Base-by-base conservation (phyloP, 92 coral and sea anemone species). In the Scolanthus callimorphus region DNA sequence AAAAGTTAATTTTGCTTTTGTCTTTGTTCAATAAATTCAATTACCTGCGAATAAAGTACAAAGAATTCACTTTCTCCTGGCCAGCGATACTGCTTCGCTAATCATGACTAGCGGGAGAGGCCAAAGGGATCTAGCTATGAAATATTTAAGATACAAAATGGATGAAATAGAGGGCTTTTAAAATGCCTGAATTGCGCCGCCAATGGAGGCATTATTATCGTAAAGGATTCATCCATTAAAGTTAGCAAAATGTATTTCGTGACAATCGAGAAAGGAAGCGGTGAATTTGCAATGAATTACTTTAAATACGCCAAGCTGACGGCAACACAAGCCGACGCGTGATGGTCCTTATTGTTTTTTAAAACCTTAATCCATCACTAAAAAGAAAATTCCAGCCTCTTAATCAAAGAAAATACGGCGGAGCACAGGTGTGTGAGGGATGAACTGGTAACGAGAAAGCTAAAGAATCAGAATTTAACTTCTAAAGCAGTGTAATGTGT, bases 211-310 rank as follows among this genome's bases (percentile, higher is more conserved):
- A 34, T 34, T 4, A 46, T 46, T 46, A 46, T 9, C 52, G 4
- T 11, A 46, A 46, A 46, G 4, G 6, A 10, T 46, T 46, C 23
- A 9, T 46, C 43, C 17, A 46, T 46, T 21, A 46, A 20, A 46
- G 52, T 46, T 46, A 19, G 11, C 23, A 21, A 46, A 46, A 4
- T 19, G 4, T 46, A 46, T 19, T 46, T 9, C 11, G 52, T 9
- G 52, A 46, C 4, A 46, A 46, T 11, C 23, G 52, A 46, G 22
- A 46, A 20, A 46, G 52, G 52, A 46, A 46, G 52, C 52, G 52
- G 23, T 46, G 22, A 46, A 46, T 46, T 46, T 6, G 52, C 23
- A 46, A 46, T 4, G 52, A 10, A 20, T 46, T 46, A 11, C 4
- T 9, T 9, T 21, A 20, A 21, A 11, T 46, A 46, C 52, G 52